A percentile compares a stretch with the other conserved stretches of the same genome.
phyloP scores from a whole-genome alignment of 2,113 vertebrate species.

The Alosa alosa region DNA sequence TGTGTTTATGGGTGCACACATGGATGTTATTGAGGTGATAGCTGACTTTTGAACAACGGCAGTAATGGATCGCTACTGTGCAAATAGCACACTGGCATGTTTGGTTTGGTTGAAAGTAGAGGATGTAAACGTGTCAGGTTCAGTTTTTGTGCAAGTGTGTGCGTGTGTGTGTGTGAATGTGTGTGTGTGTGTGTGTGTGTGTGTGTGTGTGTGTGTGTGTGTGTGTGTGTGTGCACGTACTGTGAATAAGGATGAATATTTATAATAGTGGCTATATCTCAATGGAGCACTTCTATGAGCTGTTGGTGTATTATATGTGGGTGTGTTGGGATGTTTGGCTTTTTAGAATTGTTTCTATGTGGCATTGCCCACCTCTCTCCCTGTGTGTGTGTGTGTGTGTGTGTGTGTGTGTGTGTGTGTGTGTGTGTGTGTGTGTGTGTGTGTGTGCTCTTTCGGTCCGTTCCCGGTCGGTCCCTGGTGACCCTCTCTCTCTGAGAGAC shows the following conservation, averaged over 20 bases:
- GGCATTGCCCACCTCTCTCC: constrained; percentile 28
- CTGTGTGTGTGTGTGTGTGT: constrained; percentile 60
- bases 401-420: constrained; percentile 37
- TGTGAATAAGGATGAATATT: constrained; percentile 38
- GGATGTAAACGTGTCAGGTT: constrained; percentile 6
- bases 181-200: constrained; percentile 29
- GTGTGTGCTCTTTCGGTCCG: constrained; percentile 18
- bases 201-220: constrained; percentile 33
- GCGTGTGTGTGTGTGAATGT: neutral
- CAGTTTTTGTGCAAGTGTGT: neutral
- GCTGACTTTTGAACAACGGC: no score
- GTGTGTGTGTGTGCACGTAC: constrained; percentile 53
- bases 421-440: constrained; percentile 30
- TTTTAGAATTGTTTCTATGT: neutral
- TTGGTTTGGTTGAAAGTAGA: constrained; percentile 26
- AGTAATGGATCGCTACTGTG: no score
- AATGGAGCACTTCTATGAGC: neutral
- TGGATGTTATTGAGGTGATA: no score
- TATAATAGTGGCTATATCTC: neutral
- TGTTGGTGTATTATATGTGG: neutral
- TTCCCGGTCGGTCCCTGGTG: constrained; percentile 57
- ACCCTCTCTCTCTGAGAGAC: constrained; percentile 49
- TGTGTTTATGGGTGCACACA: constrained; percentile 12
- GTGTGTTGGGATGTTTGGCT: constrained; percentile 19
- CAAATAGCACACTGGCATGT: neutral